Evolutionary conservation across 2,797 vertebrate species (phyloP).

Genomic region (Sebastes oblongus): DNA sequence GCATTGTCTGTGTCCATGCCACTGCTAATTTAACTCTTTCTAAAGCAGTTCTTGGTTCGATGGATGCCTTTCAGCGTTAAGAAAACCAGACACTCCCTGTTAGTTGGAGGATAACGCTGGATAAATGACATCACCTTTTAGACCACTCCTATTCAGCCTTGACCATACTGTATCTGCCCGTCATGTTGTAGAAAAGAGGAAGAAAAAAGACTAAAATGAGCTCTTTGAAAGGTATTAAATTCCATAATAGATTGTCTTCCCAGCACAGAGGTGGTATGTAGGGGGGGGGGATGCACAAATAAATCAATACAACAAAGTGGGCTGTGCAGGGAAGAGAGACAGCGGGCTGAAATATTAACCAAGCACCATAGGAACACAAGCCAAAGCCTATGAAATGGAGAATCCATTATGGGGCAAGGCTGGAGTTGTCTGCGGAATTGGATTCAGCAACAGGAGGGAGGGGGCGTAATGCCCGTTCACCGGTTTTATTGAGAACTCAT

Average conservation of each 20-base stretch:
- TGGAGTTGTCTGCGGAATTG: slow-evolving; percentile 74
- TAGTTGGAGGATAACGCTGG: slow-evolving; percentile 13
- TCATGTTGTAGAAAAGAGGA: slow-evolving; percentile 39
- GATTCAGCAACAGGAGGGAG: slow-evolving; percentile 61
- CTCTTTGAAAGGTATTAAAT: slow-evolving; percentile 76
- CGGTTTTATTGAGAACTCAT: slow-evolving; percentile 77
- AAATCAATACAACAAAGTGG: slow-evolving; percentile 83
- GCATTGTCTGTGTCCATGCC: neutral
- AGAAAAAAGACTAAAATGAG: slow-evolving; percentile 56
- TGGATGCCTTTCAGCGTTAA: slow-evolving; percentile 17
- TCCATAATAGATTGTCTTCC: slow-evolving; percentile 77
- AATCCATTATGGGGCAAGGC: slow-evolving; percentile 77
- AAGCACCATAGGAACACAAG: slow-evolving; percentile 72
- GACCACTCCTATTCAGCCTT: slow-evolving; percentile 16
- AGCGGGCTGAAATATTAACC: slow-evolving; percentile 83
- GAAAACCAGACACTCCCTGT: slow-evolving; percentile 46
- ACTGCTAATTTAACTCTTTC: neutral
- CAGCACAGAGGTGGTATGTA: slow-evolving; percentile 58
- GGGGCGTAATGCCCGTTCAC: slow-evolving; percentile 49
- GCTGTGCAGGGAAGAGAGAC: slow-evolving; percentile 55
- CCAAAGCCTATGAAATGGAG: slow-evolving; percentile 75
- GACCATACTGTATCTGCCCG: neutral
- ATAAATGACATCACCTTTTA: slow-evolving; percentile 50
- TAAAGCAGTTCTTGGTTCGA: neutral
- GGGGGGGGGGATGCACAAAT: slow-evolving; percentile 65